phyloP scores from a whole-genome alignment of 2,797 vertebrate genomes.

The Gymnoscopelus microlampas region DNA sequence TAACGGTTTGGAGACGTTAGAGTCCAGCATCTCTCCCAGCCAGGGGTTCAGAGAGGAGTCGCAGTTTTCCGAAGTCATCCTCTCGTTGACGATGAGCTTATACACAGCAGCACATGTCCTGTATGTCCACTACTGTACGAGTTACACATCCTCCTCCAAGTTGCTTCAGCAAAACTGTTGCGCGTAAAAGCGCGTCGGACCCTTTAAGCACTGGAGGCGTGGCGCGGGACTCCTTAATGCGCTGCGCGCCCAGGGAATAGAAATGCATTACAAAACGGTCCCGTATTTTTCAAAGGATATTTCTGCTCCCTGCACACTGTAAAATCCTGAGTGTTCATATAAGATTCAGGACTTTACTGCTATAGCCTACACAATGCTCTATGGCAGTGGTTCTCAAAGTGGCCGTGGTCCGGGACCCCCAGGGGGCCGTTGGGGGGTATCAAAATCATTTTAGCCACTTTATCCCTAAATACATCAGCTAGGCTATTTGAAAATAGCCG shows the following conservation, averaged over 20 bases:
- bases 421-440: no score
- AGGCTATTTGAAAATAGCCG: no score
- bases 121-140: neutral
- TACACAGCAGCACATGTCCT: neutral
- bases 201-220: constrained; percentile 67
- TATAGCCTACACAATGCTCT: no score
- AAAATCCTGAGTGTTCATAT: no score
- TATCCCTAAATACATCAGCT: no score
- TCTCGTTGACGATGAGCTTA: constrained; percentile 2
- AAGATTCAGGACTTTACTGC: no score
- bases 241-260: no score
- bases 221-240: constrained; percentile 36
- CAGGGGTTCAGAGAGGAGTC: constrained; percentile 23
- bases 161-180: constrained; percentile 21
- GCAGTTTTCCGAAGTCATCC: constrained; percentile 51
- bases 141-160: constrained; percentile 31
- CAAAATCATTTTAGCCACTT: no score
- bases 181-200: constrained; percentile 59
- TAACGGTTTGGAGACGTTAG: constrained; percentile 69
- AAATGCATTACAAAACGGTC: neutral
- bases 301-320: no score
- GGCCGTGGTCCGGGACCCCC: no score
- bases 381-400: no score
- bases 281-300: neutral
- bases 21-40: constrained; percentile 61